phyloP scores from a whole-genome alignment of 2,888 invertebrate species.

The Drosophila neutralis region DNA sequence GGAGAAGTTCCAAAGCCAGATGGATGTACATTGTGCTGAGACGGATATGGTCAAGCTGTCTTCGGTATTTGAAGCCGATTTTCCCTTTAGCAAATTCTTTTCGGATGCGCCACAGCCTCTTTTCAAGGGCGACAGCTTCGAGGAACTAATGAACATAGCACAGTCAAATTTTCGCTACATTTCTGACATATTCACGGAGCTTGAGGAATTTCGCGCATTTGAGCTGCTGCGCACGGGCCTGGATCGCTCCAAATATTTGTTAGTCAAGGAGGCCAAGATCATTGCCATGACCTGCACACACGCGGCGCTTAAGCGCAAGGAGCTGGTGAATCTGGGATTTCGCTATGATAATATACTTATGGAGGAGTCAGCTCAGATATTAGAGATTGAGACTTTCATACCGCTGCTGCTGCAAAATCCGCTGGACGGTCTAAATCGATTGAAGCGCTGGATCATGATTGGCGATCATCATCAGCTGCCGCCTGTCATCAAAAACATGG shows the following conservation, averaged over 20 bases:
- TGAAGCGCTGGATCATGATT: slow-evolving; percentile 99
- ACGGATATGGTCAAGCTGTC: slow-evolving; percentile 60
- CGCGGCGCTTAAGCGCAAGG: slow-evolving; percentile 97
- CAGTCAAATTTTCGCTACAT: slow-evolving; percentile 97
- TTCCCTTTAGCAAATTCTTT: slow-evolving; percentile 98
- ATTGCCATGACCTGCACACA: slow-evolving; percentile 99
- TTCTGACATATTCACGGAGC: slow-evolving; percentile 96
- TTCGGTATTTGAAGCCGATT: slow-evolving; percentile 89
- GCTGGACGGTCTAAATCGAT: slow-evolving; percentile 96
- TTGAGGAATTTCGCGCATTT: slow-evolving; percentile 99
- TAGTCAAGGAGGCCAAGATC: slow-evolving; percentile 99
- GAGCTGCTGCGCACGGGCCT: slow-evolving; percentile 97
- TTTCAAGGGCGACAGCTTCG: slow-evolving; percentile 91
- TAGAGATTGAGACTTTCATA: slow-evolving; percentile 99
- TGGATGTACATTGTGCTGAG: slow-evolving; percentile 53
- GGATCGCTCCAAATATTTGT: slow-evolving; percentile 97
- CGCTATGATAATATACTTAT: slow-evolving; percentile 99
- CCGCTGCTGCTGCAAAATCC: slow-evolving; percentile 99
- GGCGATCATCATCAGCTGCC: slow-evolving; percentile 99
- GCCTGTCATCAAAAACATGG: slow-evolving; percentile 99
- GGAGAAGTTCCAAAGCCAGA: slow-evolving; percentile 91
- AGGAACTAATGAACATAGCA: slow-evolving; percentile 94
- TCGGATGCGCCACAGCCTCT: slow-evolving; percentile 96
- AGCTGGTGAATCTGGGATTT: slow-evolving; percentile 97
- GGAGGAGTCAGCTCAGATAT: slow-evolving; percentile 99